Evolutionary conservation across 2,888 invertebrate genomes (phyloP).

Genomic region (Abrostola triplasia): DNA sequence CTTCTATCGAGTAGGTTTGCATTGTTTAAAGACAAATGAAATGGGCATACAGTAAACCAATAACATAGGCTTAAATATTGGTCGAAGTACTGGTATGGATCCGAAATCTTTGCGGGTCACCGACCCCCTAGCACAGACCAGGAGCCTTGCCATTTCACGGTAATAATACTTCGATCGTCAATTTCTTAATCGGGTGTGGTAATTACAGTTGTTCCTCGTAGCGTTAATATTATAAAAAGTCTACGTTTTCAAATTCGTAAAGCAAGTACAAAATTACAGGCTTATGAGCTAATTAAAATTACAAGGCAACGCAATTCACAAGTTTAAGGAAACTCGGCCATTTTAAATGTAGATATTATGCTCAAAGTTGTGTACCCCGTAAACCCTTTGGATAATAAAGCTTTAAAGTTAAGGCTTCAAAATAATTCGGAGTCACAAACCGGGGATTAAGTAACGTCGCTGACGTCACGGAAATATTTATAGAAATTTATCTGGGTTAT

Average conservation of each 20-base stretch:
- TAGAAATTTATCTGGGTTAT: conserved; percentile 68
- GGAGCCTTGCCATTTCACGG: too few species aligned
- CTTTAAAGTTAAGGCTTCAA: conserved; percentile 42
- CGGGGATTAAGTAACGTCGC: conserved; percentile 43
- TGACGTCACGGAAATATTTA: conserved; percentile 48
- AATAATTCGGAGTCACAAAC: conserved; percentile 55
- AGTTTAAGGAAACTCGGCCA: conserved; percentile 42
- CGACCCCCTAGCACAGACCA: too few species aligned
- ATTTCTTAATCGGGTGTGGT: too few species aligned
- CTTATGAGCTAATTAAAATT: conserved; percentile 1
- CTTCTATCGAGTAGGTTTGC: too few species aligned
- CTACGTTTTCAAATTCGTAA: neutral
- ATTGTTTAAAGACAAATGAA: too few species aligned
- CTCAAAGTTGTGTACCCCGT: conserved; percentile 46
- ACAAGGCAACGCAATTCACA: conserved; percentile 24
- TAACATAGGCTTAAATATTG: too few species aligned
- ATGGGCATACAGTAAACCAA: too few species aligned
- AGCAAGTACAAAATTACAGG: neutral
- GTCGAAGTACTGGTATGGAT: too few species aligned
- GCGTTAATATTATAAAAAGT: too few species aligned
- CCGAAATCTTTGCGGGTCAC: too few species aligned
- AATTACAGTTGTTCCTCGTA: too few species aligned
- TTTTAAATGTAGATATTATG: conserved; percentile 53
- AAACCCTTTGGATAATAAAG: conserved; percentile 51
- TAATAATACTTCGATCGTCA: too few species aligned